These are phyloP conservation scores for Galleria mellonella DNA, from an alignment of 1,140 invertebrate species.

Conservation along the genomic window DNA sequence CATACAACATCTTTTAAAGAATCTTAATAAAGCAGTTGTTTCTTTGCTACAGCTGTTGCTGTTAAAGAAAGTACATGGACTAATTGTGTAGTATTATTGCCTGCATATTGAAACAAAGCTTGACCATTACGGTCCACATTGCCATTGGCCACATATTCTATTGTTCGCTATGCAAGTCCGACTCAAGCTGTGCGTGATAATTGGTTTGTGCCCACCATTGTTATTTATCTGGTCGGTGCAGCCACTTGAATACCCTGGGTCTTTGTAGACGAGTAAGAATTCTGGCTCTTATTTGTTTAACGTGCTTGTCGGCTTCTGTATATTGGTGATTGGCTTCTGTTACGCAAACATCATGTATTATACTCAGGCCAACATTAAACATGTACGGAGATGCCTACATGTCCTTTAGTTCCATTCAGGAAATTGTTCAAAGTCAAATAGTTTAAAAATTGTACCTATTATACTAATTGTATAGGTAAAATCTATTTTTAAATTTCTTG, in stretches of 20 bases:
- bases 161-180: constrained; percentile 6
- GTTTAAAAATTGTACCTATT: too few relatives aligned
- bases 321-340: constrained; percentile 56
- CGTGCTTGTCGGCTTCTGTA: constrained; percentile 56
- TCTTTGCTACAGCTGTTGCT: constrained; percentile 3
- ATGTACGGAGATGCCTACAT: constrained; percentile 1
- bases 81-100: constrained; percentile 13
- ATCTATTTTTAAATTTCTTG: too few relatives aligned
- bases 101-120: constrained; percentile 6
- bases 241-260: constrained; percentile 50
- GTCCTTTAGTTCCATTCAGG: not conserved
- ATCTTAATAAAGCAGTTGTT: constrained; percentile 8
- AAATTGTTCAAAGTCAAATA: too few relatives aligned
- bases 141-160: constrained; percentile 5
- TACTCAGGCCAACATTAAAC: constrained; percentile 4
- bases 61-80: not conserved
- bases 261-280: constrained; percentile 55
- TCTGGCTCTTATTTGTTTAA: constrained; percentile 59
- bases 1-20: not conserved
- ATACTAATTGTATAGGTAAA: too few relatives aligned
- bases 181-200: constrained; percentile 57
- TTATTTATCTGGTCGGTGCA: constrained; percentile 41
- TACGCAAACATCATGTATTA: constrained; percentile 58
- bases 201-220: constrained; percentile 54
- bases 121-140: constrained; percentile 7